Evolutionary conservation across 2,797 vertebrate species (phyloP), one percentile per base, ranked within the genome.

Genomic region (Tinamus major): DNA sequence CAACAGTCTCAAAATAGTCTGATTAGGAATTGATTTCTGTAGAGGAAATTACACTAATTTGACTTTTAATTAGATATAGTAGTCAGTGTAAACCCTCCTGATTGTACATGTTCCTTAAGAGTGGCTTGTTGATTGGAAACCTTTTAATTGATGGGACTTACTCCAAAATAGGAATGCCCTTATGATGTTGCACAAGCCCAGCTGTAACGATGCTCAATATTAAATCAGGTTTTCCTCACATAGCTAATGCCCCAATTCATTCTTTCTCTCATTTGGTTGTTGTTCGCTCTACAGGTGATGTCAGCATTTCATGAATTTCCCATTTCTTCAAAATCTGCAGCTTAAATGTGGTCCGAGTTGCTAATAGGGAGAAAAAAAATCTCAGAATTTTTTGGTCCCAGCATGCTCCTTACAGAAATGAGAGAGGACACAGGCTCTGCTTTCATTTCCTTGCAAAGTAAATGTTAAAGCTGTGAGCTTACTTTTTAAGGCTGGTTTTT

Each of bases 31-130:
- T 91, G 85, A 93, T 89, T 92, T 95, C 82, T 76, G 31, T 70
- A 58, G 77, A 44, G 77, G 44, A 95, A 95, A 94, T 94, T 86
- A 94, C 33, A 44, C 78, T 93, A 94, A 94, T 96, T 94, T 95
- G 86, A 71, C 80, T 94, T 90, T 19, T 88, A 94, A 96, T 96
- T 95, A 95, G 87, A 82, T 64, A 41, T 85, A 77, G 78, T 86
- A 92, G 80, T 79, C 82, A 89, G 91, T 69, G 65, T 96, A 95
- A 95, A 95, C 74, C 77, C 83, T 91, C 88, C 77, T 93, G 63
- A 89, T 95, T 92, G 91, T 93, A 89, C 82, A 89, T 44, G 87
- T 95, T 85, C 93, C 81, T 87, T 76, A 92, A 91, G 91, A 90
- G 87, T 79, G 84, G 51, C 77, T 62, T 76, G 85, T 89, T 94